Conservation (phyloP, 2,888 invertebrate genomes). For the Brachycybe producta region DNA sequence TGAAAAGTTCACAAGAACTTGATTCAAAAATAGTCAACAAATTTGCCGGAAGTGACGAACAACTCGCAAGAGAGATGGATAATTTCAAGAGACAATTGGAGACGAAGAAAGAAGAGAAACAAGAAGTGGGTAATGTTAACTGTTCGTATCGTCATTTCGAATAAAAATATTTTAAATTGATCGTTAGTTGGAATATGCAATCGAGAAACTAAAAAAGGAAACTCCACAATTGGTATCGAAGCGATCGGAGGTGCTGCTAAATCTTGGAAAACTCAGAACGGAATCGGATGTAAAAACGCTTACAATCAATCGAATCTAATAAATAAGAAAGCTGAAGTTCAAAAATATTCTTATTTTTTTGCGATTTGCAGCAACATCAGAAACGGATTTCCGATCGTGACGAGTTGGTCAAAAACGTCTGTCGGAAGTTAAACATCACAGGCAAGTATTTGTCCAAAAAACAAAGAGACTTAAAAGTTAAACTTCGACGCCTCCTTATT, state of each 20-base stretch:
- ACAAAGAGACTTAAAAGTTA: no score
- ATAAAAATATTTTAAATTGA: not conserved
- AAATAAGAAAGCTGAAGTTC: not conserved
- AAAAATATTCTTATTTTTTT: no score
- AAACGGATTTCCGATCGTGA: no score
- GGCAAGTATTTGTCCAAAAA: no score
- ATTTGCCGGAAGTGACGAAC: slow-evolving; percentile 2
- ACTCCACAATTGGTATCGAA: not conserved
- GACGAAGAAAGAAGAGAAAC: not conserved
- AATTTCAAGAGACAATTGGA: slow-evolving; percentile 5
- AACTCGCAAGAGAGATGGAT: not conserved
- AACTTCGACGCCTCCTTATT: no score
- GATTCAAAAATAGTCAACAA: not conserved
- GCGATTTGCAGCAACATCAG: no score
- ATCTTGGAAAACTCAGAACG: slow-evolving; percentile 7
- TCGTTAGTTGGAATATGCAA: not conserved
- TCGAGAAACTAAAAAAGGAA: not conserved
- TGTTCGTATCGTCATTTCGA: not conserved
- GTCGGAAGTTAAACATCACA: no score
- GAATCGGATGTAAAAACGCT: not conserved
- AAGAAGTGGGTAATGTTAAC: not conserved
- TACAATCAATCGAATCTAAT: not conserved
- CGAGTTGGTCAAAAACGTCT: no score
- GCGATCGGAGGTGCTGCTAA: not conserved
- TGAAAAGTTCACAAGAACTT: slow-evolving; percentile 6